These are phyloP conservation scores for Bellardia bayeri DNA, from an alignment of 2,888 invertebrate genomes.

Conservation along the genomic window DNA sequence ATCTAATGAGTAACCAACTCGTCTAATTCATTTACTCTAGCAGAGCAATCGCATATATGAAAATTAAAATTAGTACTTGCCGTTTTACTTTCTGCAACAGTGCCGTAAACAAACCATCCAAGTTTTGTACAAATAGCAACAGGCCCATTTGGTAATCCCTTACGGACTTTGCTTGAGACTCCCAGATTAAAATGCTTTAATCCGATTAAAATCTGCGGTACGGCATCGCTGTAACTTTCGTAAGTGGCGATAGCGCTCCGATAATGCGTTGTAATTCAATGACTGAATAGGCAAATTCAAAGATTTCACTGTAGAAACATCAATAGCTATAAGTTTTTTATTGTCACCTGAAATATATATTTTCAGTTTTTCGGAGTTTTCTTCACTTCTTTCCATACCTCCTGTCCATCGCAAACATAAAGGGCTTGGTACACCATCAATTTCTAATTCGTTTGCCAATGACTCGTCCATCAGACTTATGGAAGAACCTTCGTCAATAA, in stretches of 20 bases:
- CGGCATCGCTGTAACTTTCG: not conserved
- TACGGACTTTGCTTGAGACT: slow-evolving; percentile 33
- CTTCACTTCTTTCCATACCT: slow-evolving; percentile 24
- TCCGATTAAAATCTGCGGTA: not conserved
- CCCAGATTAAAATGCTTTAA: slow-evolving; percentile 56
- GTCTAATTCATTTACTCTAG: slow-evolving; percentile 38
- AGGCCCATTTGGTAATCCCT: slow-evolving; percentile 49
- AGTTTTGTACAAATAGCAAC: slow-evolving; percentile 54
- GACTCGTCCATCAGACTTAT: slow-evolving; percentile 15
- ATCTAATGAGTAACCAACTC: slow-evolving; percentile 47
- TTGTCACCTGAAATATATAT: not conserved
- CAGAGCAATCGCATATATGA: no score
- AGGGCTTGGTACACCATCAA: not conserved
- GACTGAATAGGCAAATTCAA: slow-evolving; percentile 6
- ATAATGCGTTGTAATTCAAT: not conserved
- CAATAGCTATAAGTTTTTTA: not conserved
- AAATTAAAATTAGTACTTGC: no score
- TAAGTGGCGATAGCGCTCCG: not conserved
- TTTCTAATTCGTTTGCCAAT: not conserved
- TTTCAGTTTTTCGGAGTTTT: not conserved
- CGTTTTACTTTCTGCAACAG: not conserved
- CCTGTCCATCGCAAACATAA: slow-evolving; percentile 13
- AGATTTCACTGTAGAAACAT: slow-evolving; percentile 6
- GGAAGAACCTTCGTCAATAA: not conserved
- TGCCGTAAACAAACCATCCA: slow-evolving; percentile 59